phyloP scores from a whole-genome alignment of 2,797 vertebrate genomes.

The Cuniculus paca region DNA sequence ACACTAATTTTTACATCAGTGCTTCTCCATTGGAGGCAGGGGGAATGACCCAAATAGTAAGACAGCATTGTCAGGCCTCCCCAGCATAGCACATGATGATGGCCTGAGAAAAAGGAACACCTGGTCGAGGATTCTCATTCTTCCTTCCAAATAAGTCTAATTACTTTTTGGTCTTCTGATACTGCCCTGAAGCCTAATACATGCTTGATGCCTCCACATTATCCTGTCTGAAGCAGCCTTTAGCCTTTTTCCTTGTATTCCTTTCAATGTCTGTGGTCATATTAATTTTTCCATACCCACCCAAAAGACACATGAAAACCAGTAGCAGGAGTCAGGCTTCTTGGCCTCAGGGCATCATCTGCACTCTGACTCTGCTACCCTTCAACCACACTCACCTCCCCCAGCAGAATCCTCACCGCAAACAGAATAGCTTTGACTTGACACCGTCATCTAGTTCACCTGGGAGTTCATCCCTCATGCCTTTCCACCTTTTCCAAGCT shows the following conservation, averaged over 20 bases:
- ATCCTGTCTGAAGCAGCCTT: neutral
- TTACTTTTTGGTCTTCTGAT: neutral
- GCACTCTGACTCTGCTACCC: neutral
- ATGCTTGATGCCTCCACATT: neutral
- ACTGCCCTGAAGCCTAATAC: neutral
- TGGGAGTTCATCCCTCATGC: neutral
- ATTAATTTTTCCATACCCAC: neutral
- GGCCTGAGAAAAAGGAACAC: neutral
- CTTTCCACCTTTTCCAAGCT: neutral
- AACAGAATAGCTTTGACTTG: neutral
- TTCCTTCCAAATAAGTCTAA: neutral
- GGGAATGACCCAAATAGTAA: neutral
- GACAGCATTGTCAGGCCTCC: neutral
- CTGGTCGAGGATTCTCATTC: neutral
- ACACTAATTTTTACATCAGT: neutral
- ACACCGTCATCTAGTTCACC: neutral
- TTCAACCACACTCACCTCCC: neutral
- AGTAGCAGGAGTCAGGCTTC: neutral
- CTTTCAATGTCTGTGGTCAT: neutral
- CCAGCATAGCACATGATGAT: fast-evolving
- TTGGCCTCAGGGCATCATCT: neutral
- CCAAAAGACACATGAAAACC: neutral
- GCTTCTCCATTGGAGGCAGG: neutral
- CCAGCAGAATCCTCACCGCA: neutral
- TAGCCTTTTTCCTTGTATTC: neutral